Evolutionary conservation across 2,113 vertebrate species (phyloP), one percentile per base, ranked within the genome.

Genomic region (Microcebus griseorufus): DNA sequence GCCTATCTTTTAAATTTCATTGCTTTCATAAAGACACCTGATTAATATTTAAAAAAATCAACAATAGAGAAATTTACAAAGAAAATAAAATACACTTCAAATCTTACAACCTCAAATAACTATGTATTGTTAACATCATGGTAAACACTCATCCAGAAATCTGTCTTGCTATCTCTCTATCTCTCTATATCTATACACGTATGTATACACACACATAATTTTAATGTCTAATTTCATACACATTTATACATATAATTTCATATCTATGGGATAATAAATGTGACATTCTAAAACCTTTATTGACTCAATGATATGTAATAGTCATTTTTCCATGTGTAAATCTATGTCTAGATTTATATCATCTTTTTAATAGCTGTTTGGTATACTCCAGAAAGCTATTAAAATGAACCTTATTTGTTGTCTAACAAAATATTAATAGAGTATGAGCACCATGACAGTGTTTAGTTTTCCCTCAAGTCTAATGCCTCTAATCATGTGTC

Each of bases 351-450:
- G 55, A 73, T 93, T 85, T 80, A 29, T 2, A 62, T 79, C 3
- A 80, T 45, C 6, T 62, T 93, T 53, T 96, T 32, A 83, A 16
- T 67, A 65, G 20, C 14, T n/a, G 14, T 23, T 51, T 51, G 12
- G 2, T 70, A 79, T 18, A 58, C 29, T 82, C 23, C 75, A 64
- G 62, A 64, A 29, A 64, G 62, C 62, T 29, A 64, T 13, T 64
- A 64, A 29, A 64, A 29, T 67, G 20, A 48, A 23, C 3, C 11
- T 29, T 91, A 22, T 29, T 95, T 34, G 55, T 79, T 81, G 1
- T 42, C 37, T 88, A 88, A 90, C 39, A 91, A 88, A 75, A 42
- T 85, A 62, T 67, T 64, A 93, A 51, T 82, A 90, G 48, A 79
- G 9, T 70, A 39, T 76, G 1, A 76, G 18, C 2, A 45, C 39